Conservation (phyloP, 30 jellyfish, hydroid and myxozoan genomes). For the Haliclystus octoradiatus region DNA sequence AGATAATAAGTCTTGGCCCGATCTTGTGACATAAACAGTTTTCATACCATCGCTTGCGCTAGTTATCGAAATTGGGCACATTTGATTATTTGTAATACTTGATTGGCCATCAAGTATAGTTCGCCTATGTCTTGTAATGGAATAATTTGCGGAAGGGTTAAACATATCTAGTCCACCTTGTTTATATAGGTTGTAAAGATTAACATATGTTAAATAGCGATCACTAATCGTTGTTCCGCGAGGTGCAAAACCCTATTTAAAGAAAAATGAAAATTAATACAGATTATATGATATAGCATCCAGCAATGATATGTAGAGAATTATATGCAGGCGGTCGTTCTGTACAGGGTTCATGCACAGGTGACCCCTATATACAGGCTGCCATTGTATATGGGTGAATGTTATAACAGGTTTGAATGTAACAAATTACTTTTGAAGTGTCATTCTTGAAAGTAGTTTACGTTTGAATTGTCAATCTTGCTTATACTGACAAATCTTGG, state of each 20-base stretch:
- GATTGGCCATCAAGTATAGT: not conserved
- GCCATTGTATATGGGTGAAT: no score
- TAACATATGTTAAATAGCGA: conserved; percentile 26
- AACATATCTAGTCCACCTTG: no score
- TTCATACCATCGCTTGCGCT: conserved; percentile 25
- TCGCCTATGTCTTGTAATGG: not conserved
- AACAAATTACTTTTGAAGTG: no score
- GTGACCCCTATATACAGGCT: no score
- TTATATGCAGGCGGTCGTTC: no score
- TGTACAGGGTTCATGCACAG: no score
- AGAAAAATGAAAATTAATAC: not conserved
- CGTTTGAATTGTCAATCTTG: no score
- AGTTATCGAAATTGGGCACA: conserved; percentile 1
- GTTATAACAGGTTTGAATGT: no score
- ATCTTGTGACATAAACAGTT: conserved; percentile 30
- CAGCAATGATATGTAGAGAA: no score
- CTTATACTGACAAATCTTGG: no score
- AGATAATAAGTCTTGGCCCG: conserved; percentile 33
- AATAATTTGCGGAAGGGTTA: not conserved
- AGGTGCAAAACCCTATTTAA: conserved; percentile 82
- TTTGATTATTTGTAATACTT: not conserved
- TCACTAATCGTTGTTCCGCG: conserved; percentile 70
- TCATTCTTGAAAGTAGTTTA: no score
- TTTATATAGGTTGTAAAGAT: not conserved
- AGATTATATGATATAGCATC: no score